Evolutionary conservation across 2,888 invertebrate species (phyloP).

Genomic region (Thereva nobilitata): DNA sequence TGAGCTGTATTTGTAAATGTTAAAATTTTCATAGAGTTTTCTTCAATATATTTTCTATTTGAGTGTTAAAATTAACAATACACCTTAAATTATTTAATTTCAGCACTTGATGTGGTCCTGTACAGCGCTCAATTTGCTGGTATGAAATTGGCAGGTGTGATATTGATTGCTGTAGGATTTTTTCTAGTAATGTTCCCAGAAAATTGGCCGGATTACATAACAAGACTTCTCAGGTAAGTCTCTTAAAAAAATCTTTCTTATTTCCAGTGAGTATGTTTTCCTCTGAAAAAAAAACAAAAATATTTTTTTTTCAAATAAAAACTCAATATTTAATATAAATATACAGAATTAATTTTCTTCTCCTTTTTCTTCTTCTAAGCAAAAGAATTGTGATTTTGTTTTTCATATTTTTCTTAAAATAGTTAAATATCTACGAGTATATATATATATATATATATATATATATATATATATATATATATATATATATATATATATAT

Average conservation of each 20-base stretch:
- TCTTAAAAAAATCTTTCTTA: not conserved
- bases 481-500: too few species aligned
- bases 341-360: too few species aligned
- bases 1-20: too few species aligned
- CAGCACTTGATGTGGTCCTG: constrained; percentile 83
- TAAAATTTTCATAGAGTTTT: too few species aligned
- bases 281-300: not conserved
- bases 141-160: constrained; percentile 94
- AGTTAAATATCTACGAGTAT: too few species aligned
- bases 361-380: constrained; percentile 1
- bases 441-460: too few species aligned
- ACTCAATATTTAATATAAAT: too few species aligned
- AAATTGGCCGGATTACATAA: constrained; percentile 96
- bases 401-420: too few species aligned
- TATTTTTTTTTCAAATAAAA: constrained; percentile 1
- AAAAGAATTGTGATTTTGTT: not conserved
- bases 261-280: not conserved
- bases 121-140: constrained; percentile 87
- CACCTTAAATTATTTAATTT: constrained; percentile 32
- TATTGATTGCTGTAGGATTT: constrained; percentile 87
- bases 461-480: too few species aligned
- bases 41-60: not conserved
- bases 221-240: constrained; percentile 80
- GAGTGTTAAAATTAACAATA: constrained; percentile 21
- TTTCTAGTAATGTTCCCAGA: constrained; percentile 93